These are phyloP conservation scores for Lynx canadensis DNA, from an alignment of 2,113 vertebrate species.

Conservation along the genomic window DNA sequence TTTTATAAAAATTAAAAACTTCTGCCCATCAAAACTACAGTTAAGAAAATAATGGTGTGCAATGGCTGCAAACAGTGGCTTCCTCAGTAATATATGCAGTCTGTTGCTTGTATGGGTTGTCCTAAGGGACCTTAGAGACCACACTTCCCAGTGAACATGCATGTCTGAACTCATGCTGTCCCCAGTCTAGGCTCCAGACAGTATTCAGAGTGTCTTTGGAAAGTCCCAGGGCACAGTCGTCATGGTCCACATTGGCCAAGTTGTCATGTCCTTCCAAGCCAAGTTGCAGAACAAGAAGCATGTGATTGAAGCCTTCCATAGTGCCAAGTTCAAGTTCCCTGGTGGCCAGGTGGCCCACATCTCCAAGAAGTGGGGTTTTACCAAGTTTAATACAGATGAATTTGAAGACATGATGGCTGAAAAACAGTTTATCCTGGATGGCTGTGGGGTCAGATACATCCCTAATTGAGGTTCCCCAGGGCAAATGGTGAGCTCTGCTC, in stretches of 20 bases:
- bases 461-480: background rate
- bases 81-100: background rate
- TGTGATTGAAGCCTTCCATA: background rate
- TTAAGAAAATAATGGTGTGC: background rate
- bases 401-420: background rate
- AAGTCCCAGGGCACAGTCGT: background rate
- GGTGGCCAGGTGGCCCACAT: background rate
- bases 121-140: background rate
- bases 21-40: constrained; percentile 1
- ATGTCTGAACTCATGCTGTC: background rate
- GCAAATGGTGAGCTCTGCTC: background rate
- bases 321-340: background rate
- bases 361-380: background rate
- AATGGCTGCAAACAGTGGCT: background rate
- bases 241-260: background rate
- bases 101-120: background rate
- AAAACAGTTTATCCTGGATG: background rate
- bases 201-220: background rate
- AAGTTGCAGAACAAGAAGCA: background rate
- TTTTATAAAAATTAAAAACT: constrained; percentile 18
- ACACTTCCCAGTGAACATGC: background rate
- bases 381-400: background rate
- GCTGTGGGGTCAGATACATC: background rate
- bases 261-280: background rate
- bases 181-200: background rate